Conservation (phyloP, 2,113 vertebrate species). For the Nothoprocta pentlandii region DNA sequence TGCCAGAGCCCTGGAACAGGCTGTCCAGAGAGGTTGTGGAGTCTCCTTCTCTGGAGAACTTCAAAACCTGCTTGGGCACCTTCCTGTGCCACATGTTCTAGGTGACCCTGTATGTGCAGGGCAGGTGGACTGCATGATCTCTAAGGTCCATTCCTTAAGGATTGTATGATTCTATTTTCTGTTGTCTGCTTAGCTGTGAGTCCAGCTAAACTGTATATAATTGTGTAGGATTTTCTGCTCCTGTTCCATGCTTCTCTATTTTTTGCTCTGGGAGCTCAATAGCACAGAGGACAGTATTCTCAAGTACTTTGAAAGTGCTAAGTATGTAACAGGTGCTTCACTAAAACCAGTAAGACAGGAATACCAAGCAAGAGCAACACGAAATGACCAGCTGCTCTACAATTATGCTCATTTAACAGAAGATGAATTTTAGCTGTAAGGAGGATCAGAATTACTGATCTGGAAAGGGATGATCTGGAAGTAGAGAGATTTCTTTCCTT, state of each 20-base stretch:
- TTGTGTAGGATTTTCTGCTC: background rate
- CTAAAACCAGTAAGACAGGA: background rate
- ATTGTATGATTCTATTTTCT: background rate
- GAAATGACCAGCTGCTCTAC: background rate
- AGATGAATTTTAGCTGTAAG: background rate
- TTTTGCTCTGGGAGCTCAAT: background rate
- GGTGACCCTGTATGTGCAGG: no score
- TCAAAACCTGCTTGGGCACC: no score
- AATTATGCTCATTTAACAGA: background rate
- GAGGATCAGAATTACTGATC: background rate
- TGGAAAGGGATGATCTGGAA: background rate
- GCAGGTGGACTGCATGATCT: no score
- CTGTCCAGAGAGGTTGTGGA: no score
- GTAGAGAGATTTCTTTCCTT: background rate
- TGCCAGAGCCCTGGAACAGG: no score
- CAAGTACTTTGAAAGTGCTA: background rate
- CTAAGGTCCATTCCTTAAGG: no score
- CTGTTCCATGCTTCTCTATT: background rate
- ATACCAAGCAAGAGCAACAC: background rate
- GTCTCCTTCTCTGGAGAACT: no score
- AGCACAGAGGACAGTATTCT: background rate
- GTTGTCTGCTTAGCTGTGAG: accelerated
- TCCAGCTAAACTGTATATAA: background rate
- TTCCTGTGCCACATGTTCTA: no score
- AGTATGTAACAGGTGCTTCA: background rate